Conservation (phyloP, 2,113 vertebrate genomes). For the Ameiurus melas region DNA sequence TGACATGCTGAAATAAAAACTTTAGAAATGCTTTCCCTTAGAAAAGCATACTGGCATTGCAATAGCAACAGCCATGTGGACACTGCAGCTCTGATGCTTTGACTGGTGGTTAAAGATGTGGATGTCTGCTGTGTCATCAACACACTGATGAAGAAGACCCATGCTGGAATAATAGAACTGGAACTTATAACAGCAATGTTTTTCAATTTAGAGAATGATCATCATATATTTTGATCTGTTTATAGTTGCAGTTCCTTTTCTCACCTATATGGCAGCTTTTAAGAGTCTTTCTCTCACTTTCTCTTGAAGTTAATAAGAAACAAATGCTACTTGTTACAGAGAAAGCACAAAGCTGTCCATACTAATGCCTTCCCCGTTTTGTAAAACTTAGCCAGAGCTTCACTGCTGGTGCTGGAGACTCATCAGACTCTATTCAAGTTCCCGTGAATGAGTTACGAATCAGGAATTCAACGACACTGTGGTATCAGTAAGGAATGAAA, state of each 20-base stretch:
- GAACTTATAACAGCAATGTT: too few relatives aligned
- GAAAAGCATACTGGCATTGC: slow-evolving; percentile 33
- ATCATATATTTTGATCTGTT: too few relatives aligned
- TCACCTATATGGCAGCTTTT: too few relatives aligned
- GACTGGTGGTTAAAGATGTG: slow-evolving; percentile 11
- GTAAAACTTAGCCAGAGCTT: neutral
- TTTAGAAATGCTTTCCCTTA: slow-evolving; percentile 19
- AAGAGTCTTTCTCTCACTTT: too few relatives aligned
- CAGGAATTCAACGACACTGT: neutral
- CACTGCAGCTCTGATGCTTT: slow-evolving; percentile 20
- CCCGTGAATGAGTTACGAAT: neutral
- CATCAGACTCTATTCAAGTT: neutral
- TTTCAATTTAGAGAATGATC: too few relatives aligned
- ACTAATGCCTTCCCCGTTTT: neutral
- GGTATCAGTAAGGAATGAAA: neutral
- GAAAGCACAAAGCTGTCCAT: neutral
- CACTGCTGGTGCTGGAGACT: neutral
- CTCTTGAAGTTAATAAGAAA: neutral
- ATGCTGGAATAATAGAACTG: neutral
- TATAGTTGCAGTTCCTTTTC: too few relatives aligned
- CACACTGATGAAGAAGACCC: neutral
- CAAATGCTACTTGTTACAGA: neutral
- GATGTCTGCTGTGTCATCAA: slow-evolving; percentile 20
- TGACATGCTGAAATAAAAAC: slow-evolving; percentile 45
- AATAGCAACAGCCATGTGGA: slow-evolving; percentile 33